Evolutionary conservation across 2,888 invertebrate species (phyloP), one percentile per base, ranked within the genome.

Genomic region (Syritta pipiens): DNA sequence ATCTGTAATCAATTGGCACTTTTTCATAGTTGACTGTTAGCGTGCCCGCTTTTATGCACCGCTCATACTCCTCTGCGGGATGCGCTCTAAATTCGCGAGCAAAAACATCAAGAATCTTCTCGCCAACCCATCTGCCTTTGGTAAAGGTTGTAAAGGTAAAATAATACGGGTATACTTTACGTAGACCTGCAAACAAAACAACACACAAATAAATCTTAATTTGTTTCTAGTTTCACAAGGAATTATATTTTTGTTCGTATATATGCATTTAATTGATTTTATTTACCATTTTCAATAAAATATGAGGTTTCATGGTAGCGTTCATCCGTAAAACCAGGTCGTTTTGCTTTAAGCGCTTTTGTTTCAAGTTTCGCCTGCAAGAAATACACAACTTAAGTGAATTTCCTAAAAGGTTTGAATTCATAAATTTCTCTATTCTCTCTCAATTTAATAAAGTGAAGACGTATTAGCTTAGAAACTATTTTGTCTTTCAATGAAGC

Each of bases 91-190:
- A 98, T 90, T 98, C 98, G 65, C 95, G 91, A 5, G 95, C 94
- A 89, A 97, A 97, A 17, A 98, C 96, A 85, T 98, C 97, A 82
- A 96, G 90, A 83, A 98, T 95, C 87, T 94, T 94, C 89, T 96
- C 96, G 2, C 97, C 97, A 2, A 97, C 96, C 98, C 98, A 98
- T 84, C 98, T 92, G 5, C 97, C 97, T 90, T 98, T 98, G 77
- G 97, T 97, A 90, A 96, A 97, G 32, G 97, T 97, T 81, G 96
- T 96, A 90, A 97, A 98, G 76, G 96, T 97, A 90, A 97, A 98
- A 90, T 96, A 96, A 90, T 98, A 98, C 0, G 98, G 98, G 88
- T 97, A 97, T 1, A 98, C 98, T 91, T 98, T 98, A 83, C 98
- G 92, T 83, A 98, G 92, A 84, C 97, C 97, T 86, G 62, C 7